phyloP scores from a whole-genome alignment of 2,888 invertebrate genomes.

The Drosophila sordidapex region DNA sequence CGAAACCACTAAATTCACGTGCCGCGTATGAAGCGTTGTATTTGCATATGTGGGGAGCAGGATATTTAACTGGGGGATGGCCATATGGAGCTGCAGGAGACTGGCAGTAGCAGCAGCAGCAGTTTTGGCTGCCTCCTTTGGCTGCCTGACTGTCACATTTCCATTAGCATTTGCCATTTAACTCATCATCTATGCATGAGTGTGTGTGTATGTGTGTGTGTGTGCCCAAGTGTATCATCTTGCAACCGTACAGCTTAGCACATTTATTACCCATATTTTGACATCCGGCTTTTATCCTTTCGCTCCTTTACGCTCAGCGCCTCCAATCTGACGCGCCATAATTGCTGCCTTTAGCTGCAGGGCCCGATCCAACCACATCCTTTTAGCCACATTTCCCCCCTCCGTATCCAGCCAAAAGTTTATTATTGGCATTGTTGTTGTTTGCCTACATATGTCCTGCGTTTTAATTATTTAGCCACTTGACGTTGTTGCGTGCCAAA shows the following conservation, averaged over 20 bases:
- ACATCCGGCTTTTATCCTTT: constrained; percentile 81
- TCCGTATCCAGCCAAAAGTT: constrained; percentile 52
- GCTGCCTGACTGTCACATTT: constrained; percentile 68
- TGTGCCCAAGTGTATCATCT: constrained; percentile 61
- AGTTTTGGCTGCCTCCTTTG: constrained; percentile 16
- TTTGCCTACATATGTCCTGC: constrained; percentile 31
- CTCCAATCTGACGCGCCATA: constrained; percentile 48
- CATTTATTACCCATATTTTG: constrained; percentile 79
- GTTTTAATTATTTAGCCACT: constrained; percentile 53
- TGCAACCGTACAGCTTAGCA: constrained; percentile 60
- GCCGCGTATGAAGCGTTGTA: constrained; percentile 54
- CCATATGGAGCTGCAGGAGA: constrained; percentile 52
- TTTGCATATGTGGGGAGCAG: constrained; percentile 55
- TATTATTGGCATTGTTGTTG: constrained; percentile 63
- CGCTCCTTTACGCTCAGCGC: constrained; percentile 46
- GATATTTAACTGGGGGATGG: neutral
- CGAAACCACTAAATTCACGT: constrained; percentile 77
- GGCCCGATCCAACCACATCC: constrained; percentile 11
- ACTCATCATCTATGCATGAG: constrained; percentile 60
- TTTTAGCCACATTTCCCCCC: neutral
- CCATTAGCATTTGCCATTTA: constrained; percentile 77
- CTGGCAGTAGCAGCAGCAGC: constrained; percentile 26
- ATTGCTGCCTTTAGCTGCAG: constrained; percentile 63
- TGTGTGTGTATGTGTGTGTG: constrained; percentile 14
- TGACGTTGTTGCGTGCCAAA: constrained; percentile 30